These are phyloP conservation scores for Drosophila rufa DNA, from an alignment of 1,140 invertebrate species.

Conservation along the genomic window DNA sequence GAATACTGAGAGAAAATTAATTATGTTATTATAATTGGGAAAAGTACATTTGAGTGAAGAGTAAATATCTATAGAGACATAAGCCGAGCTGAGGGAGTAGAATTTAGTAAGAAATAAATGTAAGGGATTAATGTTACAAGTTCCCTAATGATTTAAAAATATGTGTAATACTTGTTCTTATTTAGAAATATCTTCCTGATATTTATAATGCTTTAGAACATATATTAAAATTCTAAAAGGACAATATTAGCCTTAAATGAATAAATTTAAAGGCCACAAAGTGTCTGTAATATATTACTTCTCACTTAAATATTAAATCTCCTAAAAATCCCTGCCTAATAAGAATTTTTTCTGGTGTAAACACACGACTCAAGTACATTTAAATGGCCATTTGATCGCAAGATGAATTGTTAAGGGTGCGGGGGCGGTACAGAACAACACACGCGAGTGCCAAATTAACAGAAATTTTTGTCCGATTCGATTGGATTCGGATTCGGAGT, in stretches of 20 bases:
- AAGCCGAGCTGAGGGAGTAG: too few species aligned
- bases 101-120: too few species aligned
- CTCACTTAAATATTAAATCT: too few species aligned
- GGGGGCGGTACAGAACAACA: constrained; percentile 56
- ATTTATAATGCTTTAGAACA: too few species aligned
- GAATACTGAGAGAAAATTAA: constrained; percentile 1
- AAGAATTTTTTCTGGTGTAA: background rate
- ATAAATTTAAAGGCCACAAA: background rate
- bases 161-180: too few species aligned
- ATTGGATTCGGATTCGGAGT: constrained; percentile 25
- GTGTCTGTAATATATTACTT: background rate
- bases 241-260: too few species aligned
- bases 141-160: too few species aligned
- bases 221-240: too few species aligned
- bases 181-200: too few species aligned
- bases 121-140: too few species aligned
- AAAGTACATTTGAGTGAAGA: background rate
- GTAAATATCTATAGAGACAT: background rate
- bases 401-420: constrained; percentile 29
- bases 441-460: constrained; percentile 78
- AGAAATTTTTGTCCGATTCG: constrained; percentile 55
- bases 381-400: constrained; percentile 66
- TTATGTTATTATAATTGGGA: background rate
- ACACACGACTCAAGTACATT: constrained; percentile 48
- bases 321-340: accelerated